Percentiles rank a stretch among this genome's conserved stretches.
Conservation (phyloP, 2,113 vertebrate genomes). For the Motacilla tschutschensis region DNA sequence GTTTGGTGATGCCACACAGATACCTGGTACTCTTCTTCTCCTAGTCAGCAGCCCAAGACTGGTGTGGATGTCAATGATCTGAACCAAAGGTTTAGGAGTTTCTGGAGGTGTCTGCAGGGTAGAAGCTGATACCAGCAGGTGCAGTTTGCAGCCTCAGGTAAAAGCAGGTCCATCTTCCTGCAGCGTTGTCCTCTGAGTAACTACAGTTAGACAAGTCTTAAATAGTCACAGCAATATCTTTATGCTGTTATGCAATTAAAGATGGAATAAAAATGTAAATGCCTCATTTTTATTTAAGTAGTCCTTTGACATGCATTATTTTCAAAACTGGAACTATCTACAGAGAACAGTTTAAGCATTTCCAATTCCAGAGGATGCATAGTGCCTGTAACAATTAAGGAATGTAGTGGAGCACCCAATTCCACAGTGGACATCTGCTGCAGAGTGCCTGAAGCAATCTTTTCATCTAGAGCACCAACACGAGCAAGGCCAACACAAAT, state of each 20-base stretch:
- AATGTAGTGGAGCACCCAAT: conserved; percentile 88
- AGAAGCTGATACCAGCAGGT: background rate
- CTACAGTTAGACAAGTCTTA: background rate
- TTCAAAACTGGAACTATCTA: conserved; percentile 62
- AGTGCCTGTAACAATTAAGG: conserved; percentile 83
- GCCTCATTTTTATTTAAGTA: conserved; percentile 27
- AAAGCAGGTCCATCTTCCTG: background rate
- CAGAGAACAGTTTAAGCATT: conserved; percentile 86
- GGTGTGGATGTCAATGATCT: background rate
- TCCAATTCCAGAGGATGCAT: conserved; percentile 93
- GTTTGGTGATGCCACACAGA: background rate
- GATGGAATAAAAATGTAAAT: background rate
- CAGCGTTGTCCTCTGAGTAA: background rate
- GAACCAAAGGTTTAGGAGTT: background rate
- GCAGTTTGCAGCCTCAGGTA: background rate
- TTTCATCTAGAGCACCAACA: conserved; percentile 87
- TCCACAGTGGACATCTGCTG: conserved; percentile 83
- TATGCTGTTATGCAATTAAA: background rate
- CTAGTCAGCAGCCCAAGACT: background rate
- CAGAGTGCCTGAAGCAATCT: conserved; percentile 78
- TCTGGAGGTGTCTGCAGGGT: no score
- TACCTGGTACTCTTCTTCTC: background rate
- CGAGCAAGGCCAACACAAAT: conserved; percentile 83
- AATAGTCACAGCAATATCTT: background rate
- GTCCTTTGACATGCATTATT: background rate